Evolutionary conservation across 2,113 vertebrate genomes (phyloP).

Genomic region (Sinocyclocheilus anshuiensis): DNA sequence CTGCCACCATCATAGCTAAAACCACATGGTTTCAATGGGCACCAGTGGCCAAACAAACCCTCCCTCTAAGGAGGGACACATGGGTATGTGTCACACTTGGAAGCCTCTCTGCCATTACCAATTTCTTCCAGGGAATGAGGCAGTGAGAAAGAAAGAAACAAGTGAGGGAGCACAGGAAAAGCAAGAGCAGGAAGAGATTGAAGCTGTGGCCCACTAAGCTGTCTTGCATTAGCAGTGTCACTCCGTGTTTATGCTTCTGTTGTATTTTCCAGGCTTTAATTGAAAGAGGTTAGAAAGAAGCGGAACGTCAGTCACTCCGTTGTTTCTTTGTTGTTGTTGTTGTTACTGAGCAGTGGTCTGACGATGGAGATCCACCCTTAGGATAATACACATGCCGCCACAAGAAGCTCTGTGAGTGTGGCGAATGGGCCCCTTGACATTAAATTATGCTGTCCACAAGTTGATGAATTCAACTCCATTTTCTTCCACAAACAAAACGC

Average conservation of each 20-base stretch:
- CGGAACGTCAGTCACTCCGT: slow-evolving; percentile 21
- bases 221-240: slow-evolving; percentile 28
- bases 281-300: slow-evolving; percentile 46
- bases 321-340: slow-evolving; percentile 5
- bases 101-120: slow-evolving; percentile 67
- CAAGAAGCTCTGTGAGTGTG: slow-evolving; percentile 44
- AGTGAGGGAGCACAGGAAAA: slow-evolving; percentile 27
- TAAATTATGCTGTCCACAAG: slow-evolving; percentile 63
- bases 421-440: slow-evolving; percentile 53
- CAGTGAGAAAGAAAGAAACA: slow-evolving; percentile 30
- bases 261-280: slow-evolving; percentile 59
- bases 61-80: slow-evolving; percentile 57
- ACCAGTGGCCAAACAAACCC: slow-evolving; percentile 79
- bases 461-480: slow-evolving; percentile 66
- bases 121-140: slow-evolving; percentile 63
- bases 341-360: slow-evolving; percentile 25
- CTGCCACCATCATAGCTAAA: slow-evolving; percentile 74
- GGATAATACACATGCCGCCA: slow-evolving; percentile 13
- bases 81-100: slow-evolving; percentile 73
- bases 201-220: slow-evolving; percentile 14
- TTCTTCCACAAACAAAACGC: slow-evolving; percentile 65
- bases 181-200: slow-evolving; percentile 45
- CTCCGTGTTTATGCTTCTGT: slow-evolving; percentile 43
- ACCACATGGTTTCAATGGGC: slow-evolving; percentile 69
- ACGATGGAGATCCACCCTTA: slow-evolving; percentile 55